Percentiles rank a stretch among this genome's conserved stretches.
Conservation (phyloP, 2,113 vertebrate genomes). For the Scalopus aquaticus region DNA sequence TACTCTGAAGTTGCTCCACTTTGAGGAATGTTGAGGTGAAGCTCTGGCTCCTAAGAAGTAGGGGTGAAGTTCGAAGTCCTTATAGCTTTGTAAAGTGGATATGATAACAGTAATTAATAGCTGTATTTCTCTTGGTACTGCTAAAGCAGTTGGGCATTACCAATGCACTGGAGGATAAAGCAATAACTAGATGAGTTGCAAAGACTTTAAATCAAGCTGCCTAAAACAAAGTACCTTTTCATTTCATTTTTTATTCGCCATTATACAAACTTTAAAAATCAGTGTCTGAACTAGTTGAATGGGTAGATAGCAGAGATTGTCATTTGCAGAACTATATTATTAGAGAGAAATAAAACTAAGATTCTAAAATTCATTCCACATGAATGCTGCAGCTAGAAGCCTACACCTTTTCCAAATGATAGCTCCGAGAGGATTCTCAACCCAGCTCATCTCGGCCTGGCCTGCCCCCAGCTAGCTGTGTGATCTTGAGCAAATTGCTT, state of each 20-base stretch:
- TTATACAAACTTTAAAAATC: conserved; percentile 57
- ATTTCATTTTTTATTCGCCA: background rate
- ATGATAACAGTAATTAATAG: conserved; percentile 60
- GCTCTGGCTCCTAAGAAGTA: conserved; percentile 28
- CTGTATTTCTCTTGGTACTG: conserved; percentile 19
- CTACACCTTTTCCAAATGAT: background rate
- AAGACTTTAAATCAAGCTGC: conserved; percentile 67
- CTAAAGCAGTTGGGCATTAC: conserved; percentile 42
- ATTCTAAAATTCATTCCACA: background rate
- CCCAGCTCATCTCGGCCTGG: background rate
- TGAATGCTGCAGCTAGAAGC: background rate
- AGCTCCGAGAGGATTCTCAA: background rate
- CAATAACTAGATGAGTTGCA: conserved; percentile 45
- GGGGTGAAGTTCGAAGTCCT: background rate
- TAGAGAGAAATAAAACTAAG: conserved; percentile 6
- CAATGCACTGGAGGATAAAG: conserved; percentile 48
- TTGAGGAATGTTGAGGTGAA: conserved; percentile 32
- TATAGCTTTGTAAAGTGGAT: background rate
- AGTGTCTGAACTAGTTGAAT: conserved; percentile 58
- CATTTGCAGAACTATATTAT: conserved; percentile 22
- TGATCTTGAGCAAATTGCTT: background rate
- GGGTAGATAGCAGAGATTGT: conserved; percentile 35
- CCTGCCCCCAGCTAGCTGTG: background rate
- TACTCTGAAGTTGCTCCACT: conserved; percentile 33
- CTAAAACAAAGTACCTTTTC: conserved; percentile 58